Conservation (phyloP, 1,140 invertebrate species). For the Mya arenaria region DNA sequence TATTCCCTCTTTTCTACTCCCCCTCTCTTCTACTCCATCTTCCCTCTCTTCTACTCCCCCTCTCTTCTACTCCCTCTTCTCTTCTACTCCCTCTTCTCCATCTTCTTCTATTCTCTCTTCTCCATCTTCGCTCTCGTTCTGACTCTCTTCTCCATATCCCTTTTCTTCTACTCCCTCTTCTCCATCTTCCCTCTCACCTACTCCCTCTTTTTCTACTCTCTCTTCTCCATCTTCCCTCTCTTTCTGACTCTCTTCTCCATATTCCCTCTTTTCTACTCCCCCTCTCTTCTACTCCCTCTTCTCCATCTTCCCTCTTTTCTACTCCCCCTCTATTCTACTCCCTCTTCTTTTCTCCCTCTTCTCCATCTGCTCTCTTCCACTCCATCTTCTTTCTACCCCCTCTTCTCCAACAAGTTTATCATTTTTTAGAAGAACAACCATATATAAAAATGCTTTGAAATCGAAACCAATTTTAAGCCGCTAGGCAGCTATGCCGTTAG, state of each 20-base stretch:
- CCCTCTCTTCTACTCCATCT: too few relatives aligned
- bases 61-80: too few relatives aligned
- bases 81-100: neutral
- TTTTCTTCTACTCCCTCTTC: neutral
- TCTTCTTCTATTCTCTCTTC: neutral
- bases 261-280: neutral
- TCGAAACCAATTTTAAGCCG: too few relatives aligned
- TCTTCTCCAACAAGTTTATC: neutral
- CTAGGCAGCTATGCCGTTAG: too few relatives aligned
- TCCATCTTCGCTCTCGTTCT: neutral
- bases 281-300: too few relatives aligned
- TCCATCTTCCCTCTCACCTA: neutral
- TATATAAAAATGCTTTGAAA: too few relatives aligned
- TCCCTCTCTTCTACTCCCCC: neutral
- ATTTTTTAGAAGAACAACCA: too few relatives aligned
- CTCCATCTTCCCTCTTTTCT: neutral
- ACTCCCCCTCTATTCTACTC: neutral
- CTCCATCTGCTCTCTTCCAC: neutral
- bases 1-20: too few relatives aligned
- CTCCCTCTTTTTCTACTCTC: neutral
- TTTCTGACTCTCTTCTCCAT: neutral
- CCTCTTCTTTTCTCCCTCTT: neutral
- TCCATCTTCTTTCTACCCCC: neutral
- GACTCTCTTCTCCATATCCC: neutral
- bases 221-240: neutral